These are phyloP conservation scores for Ursus arctos DNA, from an alignment of 2,113 vertebrate species.

Conservation along the genomic window DNA sequence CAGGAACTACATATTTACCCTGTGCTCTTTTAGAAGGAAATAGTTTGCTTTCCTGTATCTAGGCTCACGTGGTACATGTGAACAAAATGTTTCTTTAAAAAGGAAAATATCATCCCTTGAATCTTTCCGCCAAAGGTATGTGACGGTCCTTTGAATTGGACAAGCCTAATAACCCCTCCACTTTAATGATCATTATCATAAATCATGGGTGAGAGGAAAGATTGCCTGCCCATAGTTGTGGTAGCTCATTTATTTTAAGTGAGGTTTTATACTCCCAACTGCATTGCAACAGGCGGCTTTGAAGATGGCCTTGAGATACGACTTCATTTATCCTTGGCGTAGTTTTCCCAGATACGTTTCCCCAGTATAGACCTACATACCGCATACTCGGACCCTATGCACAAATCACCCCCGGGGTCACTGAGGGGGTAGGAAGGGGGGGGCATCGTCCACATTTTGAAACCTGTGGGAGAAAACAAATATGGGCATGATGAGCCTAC, in stretches of 20 bases:
- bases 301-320: background rate
- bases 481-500: background rate
- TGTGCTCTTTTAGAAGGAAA: constrained; percentile 57
- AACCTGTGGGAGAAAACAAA: background rate
- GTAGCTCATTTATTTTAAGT: background rate
- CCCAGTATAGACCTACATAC: background rate
- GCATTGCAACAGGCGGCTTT: background rate
- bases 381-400: background rate
- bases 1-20: constrained; percentile 12
- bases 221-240: background rate
- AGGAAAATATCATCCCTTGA: background rate
- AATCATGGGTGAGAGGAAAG: background rate
- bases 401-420: background rate
- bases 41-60: constrained; percentile 61
- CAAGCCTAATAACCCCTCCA: background rate
- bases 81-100: constrained; percentile 57
- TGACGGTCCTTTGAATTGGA: background rate
- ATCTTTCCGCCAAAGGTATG: background rate
- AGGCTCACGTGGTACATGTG: background rate
- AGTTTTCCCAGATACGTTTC: background rate
- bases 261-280: background rate
- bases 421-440: background rate
- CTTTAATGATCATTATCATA: background rate
- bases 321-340: background rate
- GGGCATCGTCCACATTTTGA: background rate